Percentiles rank a stretch among this genome's conserved stretches.
Conservation (phyloP, 2,888 invertebrate species). For the Cloeon dipterum region DNA sequence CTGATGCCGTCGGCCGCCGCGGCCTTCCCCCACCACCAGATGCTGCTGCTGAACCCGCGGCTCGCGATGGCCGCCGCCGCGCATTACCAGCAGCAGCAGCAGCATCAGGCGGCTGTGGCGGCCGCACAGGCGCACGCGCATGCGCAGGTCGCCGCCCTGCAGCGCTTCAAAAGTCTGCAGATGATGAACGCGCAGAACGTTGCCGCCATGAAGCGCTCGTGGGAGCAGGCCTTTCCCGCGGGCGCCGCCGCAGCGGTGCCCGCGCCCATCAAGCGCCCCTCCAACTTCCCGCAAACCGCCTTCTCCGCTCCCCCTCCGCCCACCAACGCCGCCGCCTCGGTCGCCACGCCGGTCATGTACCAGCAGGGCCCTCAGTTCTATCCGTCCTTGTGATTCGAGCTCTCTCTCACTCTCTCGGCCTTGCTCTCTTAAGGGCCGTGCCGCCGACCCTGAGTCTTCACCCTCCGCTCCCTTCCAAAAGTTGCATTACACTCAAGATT, state of each 20-base stretch:
- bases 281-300: conserved; percentile 9
- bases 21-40: conserved; percentile 1
- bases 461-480: too few species aligned
- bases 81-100: conserved; percentile 6
- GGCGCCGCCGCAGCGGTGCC: conserved; percentile 4
- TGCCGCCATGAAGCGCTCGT: conserved; percentile 35
- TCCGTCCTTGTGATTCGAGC: conserved; percentile 18
- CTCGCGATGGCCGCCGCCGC: conserved; percentile 15
- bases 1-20: conserved; percentile 12
- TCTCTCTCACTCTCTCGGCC: too few species aligned
- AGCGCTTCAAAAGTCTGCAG: conserved; percentile 18
- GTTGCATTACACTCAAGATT: too few species aligned
- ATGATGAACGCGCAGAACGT: too few species aligned
- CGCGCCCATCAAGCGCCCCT: conserved; percentile 8
- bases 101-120: conserved; percentile 19
- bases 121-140: not conserved
- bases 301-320: conserved; percentile 16
- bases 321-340: conserved; percentile 17
- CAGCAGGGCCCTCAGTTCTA: conserved; percentile 27
- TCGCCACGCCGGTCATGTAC: conserved; percentile 22
- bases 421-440: too few species aligned
- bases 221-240: conserved; percentile 45
- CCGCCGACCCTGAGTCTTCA: too few species aligned
- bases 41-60: conserved; percentile 5
- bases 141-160: not conserved